These are phyloP conservation scores for Bombus terrestris DNA, from an alignment of 1,140 invertebrate genomes.

Conservation along the genomic window DNA sequence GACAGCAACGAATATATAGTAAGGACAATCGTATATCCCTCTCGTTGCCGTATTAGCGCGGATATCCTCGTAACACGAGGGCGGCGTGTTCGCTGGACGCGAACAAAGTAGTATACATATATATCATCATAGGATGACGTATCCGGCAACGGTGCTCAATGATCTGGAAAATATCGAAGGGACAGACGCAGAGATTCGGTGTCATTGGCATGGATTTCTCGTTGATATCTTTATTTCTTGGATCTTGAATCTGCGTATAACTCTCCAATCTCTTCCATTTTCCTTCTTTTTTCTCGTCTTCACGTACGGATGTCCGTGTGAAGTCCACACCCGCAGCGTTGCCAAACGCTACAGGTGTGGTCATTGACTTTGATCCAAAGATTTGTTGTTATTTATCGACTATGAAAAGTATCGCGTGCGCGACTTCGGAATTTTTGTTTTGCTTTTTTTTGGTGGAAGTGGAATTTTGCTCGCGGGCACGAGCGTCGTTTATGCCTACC, in stretches of 20 bases:
- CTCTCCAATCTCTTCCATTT: neutral
- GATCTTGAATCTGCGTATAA: no score
- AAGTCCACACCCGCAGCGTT: constrained; percentile 39
- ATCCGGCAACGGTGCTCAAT: constrained; percentile 55
- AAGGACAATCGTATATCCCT: neutral
- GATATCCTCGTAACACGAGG: constrained; percentile 47
- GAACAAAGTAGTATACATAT: constrained; percentile 10
- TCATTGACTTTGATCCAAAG: constrained; percentile 31
- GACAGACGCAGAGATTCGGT: constrained; percentile 33
- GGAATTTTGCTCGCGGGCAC: neutral
- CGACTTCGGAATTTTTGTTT: no score
- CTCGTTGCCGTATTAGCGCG: neutral
- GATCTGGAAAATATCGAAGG: constrained; percentile 60
- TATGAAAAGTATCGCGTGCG: neutral
- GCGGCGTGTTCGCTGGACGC: constrained; percentile 48
- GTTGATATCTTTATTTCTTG: constrained; percentile 19
- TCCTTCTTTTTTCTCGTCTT: constrained; percentile 1
- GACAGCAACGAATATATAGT: no score
- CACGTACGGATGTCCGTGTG: neutral
- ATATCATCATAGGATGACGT: constrained; percentile 13
- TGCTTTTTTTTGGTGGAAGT: no score
- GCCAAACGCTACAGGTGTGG: constrained; percentile 56
- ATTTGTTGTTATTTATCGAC: neutral
- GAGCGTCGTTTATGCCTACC: neutral
- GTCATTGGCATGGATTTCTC: constrained; percentile 41